These are phyloP conservation scores for Nephotettix cincticeps DNA, from an alignment of 1,140 invertebrate genomes.

Conservation along the genomic window DNA sequence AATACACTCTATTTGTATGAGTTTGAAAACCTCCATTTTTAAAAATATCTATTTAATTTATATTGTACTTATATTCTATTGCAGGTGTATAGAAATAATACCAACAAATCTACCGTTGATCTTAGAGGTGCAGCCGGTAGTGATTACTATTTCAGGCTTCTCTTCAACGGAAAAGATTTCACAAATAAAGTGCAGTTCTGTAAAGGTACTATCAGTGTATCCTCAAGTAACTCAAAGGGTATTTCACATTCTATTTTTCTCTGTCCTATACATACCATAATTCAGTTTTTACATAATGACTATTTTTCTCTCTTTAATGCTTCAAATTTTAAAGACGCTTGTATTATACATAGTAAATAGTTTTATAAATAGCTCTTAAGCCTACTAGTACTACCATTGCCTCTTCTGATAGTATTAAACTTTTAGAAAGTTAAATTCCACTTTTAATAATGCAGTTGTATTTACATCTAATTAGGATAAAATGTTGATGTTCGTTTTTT, in stretches of 20 bases:
- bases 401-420: neutral
- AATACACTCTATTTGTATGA: too few species aligned
- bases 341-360: conserved; percentile 45
- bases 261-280: conserved; percentile 82
- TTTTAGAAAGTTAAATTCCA: neutral
- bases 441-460: neutral
- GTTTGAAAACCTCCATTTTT: too few species aligned
- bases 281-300: conserved; percentile 80
- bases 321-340: conserved; percentile 84
- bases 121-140: conserved; percentile 49
- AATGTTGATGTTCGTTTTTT: neutral
- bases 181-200: conserved; percentile 83
- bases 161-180: conserved; percentile 85
- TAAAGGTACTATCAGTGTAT: conserved; percentile 51
- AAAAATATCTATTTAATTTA: too few species aligned
- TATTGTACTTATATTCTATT: too few species aligned
- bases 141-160: conserved; percentile 76
- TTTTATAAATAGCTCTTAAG: neutral
- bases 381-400: neutral
- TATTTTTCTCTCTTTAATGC: conserved; percentile 78
- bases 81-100: conserved; percentile 58
- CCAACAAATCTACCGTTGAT: conserved; percentile 50
- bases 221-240: conserved; percentile 43
- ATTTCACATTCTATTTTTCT: conserved; percentile 54
- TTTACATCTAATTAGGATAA: neutral